Evolutionary conservation across 2,113 vertebrate species (phyloP).

Genomic region (Elachura formosa): DNA sequence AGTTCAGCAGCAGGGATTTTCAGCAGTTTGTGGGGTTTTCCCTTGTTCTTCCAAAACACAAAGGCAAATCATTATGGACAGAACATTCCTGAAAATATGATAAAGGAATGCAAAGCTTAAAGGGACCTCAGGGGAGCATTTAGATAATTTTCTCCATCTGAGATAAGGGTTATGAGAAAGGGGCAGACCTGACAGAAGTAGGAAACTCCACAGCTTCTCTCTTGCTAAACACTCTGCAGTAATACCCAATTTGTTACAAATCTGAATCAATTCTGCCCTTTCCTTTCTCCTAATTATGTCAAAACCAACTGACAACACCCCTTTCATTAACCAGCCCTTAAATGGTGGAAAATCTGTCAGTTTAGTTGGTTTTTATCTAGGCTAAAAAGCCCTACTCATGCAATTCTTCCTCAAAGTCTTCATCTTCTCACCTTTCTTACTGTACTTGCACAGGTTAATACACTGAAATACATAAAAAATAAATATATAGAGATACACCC

Average conservation of each 20-base stretch:
- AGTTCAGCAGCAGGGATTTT: background rate
- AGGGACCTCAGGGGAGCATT: background rate
- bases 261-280: background rate
- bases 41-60: background rate
- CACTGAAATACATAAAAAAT: background rate
- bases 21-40: background rate
- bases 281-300: background rate
- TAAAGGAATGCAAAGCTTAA: background rate
- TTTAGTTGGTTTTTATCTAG: background rate
- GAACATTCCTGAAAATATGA: background rate
- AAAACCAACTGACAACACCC: background rate
- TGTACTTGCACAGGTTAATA: background rate
- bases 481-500: background rate
- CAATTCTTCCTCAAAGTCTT: background rate
- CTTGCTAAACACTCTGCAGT: background rate
- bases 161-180: background rate
- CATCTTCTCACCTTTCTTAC: background rate
- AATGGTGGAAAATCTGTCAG: background rate
- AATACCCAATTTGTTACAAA: background rate
- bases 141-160: background rate
- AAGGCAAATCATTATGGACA: background rate
- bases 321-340: background rate
- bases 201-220: background rate
- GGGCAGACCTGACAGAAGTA: background rate
- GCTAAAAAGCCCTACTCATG: background rate